Conservation (phyloP, 2,113 vertebrate species). For the Macquaria australasica region DNA sequence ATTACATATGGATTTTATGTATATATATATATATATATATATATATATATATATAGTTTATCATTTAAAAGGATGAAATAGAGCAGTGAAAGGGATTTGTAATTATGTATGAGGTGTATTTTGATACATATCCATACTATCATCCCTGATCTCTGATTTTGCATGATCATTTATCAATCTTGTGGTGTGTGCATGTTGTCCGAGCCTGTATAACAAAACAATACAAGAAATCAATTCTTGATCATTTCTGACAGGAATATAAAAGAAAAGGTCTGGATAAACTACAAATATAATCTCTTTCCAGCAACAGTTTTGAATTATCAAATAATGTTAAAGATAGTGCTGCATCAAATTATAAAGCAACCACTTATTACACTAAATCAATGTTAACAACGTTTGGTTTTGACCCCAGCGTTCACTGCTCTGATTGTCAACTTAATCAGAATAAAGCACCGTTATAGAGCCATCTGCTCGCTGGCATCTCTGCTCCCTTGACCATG, state of each 20-base stretch:
- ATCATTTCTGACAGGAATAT: background rate
- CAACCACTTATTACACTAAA: background rate
- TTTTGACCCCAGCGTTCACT: background rate
- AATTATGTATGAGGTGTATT: background rate
- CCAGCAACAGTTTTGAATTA: background rate
- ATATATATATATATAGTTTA: no score
- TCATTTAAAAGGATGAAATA: background rate
- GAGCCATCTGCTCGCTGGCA: slow-evolving; percentile 41
- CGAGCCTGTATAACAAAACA: background rate
- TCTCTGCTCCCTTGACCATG: slow-evolving; percentile 35
- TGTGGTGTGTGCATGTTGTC: background rate
- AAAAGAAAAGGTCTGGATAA: background rate
- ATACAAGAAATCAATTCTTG: background rate
- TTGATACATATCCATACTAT: background rate
- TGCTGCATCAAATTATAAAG: background rate
- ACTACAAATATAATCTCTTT: slow-evolving; percentile 3
- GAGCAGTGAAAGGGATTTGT: background rate
- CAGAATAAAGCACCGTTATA: background rate
- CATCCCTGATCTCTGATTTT: background rate
- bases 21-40: no score
- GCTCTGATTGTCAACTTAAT: background rate
- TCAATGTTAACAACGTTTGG: background rate
- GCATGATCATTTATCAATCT: background rate
- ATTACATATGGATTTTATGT: background rate
- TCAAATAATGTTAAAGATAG: background rate